These are phyloP conservation scores for Oceanites oceanicus DNA, from an alignment of 2,113 vertebrate genomes.

Conservation along the genomic window DNA sequence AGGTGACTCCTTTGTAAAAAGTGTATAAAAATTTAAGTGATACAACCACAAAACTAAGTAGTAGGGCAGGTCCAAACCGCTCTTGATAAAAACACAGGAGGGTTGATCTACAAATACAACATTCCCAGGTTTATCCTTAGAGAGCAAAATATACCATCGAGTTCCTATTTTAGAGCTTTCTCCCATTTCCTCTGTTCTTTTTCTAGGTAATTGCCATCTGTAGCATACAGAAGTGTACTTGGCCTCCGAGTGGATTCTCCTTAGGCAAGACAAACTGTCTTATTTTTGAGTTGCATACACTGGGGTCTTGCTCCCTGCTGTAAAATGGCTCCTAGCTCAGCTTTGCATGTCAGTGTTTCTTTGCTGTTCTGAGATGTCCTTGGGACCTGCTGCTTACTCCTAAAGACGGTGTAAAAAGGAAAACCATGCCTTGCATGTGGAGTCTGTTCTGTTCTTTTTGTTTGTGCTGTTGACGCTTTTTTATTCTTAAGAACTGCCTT, in stretches of 20 bases:
- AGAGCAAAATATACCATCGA: neutral
- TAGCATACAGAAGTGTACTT: neutral
- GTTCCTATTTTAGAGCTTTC: neutral
- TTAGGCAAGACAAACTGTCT: neutral
- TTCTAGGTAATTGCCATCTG: neutral
- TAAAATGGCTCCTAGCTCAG: neutral
- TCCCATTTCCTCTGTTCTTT: neutral
- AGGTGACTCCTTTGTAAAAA: neutral
- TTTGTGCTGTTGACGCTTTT: neutral
- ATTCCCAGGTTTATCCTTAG: neutral
- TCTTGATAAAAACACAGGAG: neutral
- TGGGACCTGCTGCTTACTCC: neutral
- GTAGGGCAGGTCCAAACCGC: neutral
- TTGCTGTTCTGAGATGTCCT: neutral
- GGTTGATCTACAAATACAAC: neutral
- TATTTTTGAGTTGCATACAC: neutral
- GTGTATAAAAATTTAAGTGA: neutral
- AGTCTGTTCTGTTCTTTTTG: neutral
- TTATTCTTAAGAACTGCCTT: neutral
- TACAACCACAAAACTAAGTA: neutral
- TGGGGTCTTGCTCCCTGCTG: neutral
- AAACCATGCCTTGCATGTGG: neutral
- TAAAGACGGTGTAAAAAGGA: neutral
- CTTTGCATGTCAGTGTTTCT: neutral
- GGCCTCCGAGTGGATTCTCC: constrained; percentile 6